Evolutionary conservation across 1,140 invertebrate species (phyloP).

Genomic region (Polypedilum pembai): DNA sequence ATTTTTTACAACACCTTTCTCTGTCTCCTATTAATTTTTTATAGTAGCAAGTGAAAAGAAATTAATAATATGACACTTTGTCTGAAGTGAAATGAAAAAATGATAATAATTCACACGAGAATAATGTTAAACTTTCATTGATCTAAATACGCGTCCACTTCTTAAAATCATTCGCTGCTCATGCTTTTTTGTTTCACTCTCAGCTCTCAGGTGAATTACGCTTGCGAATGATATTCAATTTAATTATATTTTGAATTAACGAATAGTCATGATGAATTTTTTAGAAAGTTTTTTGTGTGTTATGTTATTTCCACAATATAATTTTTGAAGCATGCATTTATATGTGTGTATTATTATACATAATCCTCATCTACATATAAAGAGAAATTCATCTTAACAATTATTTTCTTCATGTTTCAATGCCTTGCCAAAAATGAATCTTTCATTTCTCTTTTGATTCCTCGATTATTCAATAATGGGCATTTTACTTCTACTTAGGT

Average conservation of each 20-base stretch:
- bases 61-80: too few relatives aligned
- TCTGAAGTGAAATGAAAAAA: too few relatives aligned
- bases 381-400: conserved; percentile 3
- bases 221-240: neutral
- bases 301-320: neutral
- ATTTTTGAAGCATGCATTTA: neutral
- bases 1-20: too few relatives aligned
- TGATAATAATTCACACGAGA: too few relatives aligned
- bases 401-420: conserved; percentile 8
- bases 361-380: conserved; percentile 2
- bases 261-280: conserved; percentile 23
- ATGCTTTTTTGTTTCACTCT: neutral
- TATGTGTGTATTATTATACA: neutral
- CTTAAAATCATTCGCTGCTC: neutral
- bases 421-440: neutral
- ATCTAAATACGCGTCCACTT: too few relatives aligned
- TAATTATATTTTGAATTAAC: conserved; percentile 21
- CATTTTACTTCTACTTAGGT: neutral
- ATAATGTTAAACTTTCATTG: too few relatives aligned
- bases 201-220: neutral
- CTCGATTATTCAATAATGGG: conserved; percentile 4
- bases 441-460: neutral
- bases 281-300: conserved; percentile 16
- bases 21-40: too few relatives aligned
- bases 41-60: too few relatives aligned